phyloP scores from a whole-genome alignment of 2,888 invertebrate species.

The Chymomyza fuscimana region DNA sequence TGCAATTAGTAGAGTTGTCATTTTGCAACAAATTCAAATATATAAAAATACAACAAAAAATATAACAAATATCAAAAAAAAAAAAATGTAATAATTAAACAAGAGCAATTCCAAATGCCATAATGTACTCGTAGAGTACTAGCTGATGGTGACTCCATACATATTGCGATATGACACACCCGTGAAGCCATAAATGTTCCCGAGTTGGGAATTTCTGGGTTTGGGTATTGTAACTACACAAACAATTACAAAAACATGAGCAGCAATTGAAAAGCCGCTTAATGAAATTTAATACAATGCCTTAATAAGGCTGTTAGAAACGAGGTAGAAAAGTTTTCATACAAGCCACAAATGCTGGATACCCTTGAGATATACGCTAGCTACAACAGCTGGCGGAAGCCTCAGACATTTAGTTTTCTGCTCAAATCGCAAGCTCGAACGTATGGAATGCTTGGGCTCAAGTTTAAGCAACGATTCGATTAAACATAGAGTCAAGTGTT shows the following conservation, averaged over 20 bases:
- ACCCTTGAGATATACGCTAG: background rate
- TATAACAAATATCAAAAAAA: background rate
- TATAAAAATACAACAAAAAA: slow-evolving; percentile 18
- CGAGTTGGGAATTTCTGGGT: background rate
- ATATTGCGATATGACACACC: slow-evolving; percentile 51
- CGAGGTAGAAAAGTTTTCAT: background rate
- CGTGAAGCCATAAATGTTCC: slow-evolving; percentile 46
- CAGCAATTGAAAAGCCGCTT: slow-evolving; percentile 59
- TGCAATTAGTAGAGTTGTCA: slow-evolving; percentile 72
- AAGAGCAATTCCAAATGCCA: background rate
- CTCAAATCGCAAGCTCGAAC: too few species aligned
- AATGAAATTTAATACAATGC: slow-evolving; percentile 54
- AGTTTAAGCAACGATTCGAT: too few species aligned
- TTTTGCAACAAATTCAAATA: slow-evolving; percentile 43
- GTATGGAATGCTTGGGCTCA: too few species aligned
- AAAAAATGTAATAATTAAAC: slow-evolving; percentile 4
- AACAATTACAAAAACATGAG: slow-evolving; percentile 68
- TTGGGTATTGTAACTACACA: background rate
- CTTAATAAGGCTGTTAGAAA: background rate
- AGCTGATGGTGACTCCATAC: background rate
- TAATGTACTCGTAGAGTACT: background rate
- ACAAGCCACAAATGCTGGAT: background rate
- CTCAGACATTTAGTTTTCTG: too few species aligned
- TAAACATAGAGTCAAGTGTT: too few species aligned
- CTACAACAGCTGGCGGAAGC: too few species aligned